Evolutionary conservation across 2,888 invertebrate species (phyloP), one percentile per base, ranked within the genome.

Genomic region (Drosophila anomalipes): DNA sequence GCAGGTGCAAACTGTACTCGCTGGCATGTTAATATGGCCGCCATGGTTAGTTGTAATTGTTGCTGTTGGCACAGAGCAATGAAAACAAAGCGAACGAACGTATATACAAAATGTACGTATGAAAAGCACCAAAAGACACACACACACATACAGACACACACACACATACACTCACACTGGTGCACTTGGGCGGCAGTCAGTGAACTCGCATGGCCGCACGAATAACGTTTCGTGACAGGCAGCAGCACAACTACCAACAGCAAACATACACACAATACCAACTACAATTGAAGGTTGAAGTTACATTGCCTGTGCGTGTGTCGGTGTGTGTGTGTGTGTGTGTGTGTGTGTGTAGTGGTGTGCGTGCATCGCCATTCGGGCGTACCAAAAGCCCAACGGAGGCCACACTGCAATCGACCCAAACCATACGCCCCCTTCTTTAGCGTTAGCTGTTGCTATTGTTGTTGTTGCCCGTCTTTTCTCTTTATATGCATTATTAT

Each of bases 181-280:
- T 68, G 60, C 77, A 79, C 79, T 84, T 82, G 76, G 74, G 86
- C 78, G 90, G 83, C 91, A 90, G 87, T 89, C 89, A 89, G 84
- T 89, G 89, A 89, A 89, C 89, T 91, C 91, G 86, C 89, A 89
- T 89, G 89, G 91, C 89, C 91, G 83, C 90, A 91, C 91, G 91
- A 91, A 91, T 90, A 90, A 86, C 91, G 91, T 90, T 87, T 87
- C 87, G 87, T 87, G 87, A 87, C 87, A 87, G 90, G 78, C 78
- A 75, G 79, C 83, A 54, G 57, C 79, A 74, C 67, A 64, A 67
- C 61, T 58, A 78, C 56, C 80, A 70, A 54, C 80, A 66, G 26
- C 70, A 73, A 30, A 44, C 56, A 37, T 60, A 65, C 33, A 61
- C 52, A n/a, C 62, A 75, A 53, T 73, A 73, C 64, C 79, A 83